Evolutionary conservation across 2,113 vertebrate species (phyloP), one percentile per base, ranked within the genome.

Genomic region (Oncorhynchus nerka): DNA sequence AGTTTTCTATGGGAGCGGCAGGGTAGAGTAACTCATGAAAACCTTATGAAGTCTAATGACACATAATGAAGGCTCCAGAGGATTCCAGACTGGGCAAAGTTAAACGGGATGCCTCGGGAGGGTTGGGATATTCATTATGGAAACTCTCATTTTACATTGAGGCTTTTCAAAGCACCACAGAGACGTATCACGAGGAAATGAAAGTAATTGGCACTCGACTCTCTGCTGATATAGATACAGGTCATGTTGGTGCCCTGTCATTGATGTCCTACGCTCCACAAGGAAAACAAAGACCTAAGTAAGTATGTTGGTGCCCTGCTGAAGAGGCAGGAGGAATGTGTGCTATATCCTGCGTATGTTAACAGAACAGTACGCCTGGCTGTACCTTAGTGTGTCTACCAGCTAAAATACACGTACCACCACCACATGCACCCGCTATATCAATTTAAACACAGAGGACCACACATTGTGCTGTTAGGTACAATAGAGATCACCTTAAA

Each of bases 31-130:
- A 68, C 77, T 89, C 83, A 87, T 86, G 75, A 89, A 91, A 88
- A 79, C 83, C 84, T 89, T 85, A 85, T 90, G 81, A 85, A 83
- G 81, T 75, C 72, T 90, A 87, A 87, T 88, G 81, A 84, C 67
- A 85, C 70, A 83, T 86, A 85, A 89, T 80, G 77, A 81, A 79
- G 79, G 67, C 81, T 80, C 77, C 70, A 32, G 70, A 69, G 78
- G 71, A 73, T 73, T 81, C 12, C 28, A 48, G 68, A 65, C 70
- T 72, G 64, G 71, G 70, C n/a, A 28, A n/a, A 79, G 73, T 75
- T 82, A 83, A 84, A 69, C 78, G 73, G 57, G 2, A 80, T 70
- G 39, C 67, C 80, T 79, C 67, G 67, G 59, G 82, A 79, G 78
- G 78, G 75, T 78, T 57, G 67, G 69, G 22, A 80, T 80, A 79